These are phyloP conservation scores for Bovichtus diacanthus DNA, from an alignment of 2,797 vertebrate genomes.

Conservation along the genomic window DNA sequence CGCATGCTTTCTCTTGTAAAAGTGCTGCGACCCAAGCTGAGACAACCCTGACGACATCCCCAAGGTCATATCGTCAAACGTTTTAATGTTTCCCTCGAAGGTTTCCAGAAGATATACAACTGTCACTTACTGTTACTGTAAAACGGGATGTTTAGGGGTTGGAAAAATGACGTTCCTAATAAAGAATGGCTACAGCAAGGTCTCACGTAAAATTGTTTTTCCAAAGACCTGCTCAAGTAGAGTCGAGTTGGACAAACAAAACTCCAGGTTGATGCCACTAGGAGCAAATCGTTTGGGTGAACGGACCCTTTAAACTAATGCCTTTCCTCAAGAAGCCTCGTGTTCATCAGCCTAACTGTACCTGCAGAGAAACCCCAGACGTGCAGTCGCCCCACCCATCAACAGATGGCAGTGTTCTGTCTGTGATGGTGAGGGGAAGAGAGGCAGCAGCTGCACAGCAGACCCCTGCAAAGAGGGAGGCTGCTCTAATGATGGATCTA, in stretches of 20 bases:
- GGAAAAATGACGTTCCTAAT: no score
- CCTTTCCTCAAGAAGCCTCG: neutral
- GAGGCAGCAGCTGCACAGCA: slow-evolving; percentile 41
- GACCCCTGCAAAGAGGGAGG: slow-evolving; percentile 46
- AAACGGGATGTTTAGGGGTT: no score
- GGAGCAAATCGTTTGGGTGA: neutral
- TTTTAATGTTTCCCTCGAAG: no score
- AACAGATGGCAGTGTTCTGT: slow-evolving; percentile 85
- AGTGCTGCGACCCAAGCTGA: no score
- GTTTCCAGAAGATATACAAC: no score
- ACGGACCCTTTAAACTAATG: neutral
- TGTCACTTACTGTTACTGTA: no score
- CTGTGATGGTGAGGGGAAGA: slow-evolving; percentile 68
- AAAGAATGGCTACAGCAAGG: neutral
- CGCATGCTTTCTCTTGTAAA: no score
- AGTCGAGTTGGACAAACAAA: neutral
- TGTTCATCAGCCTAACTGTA: neutral
- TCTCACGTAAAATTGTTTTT: neutral
- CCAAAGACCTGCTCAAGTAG: neutral
- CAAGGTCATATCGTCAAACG: no score
- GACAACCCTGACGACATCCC: no score
- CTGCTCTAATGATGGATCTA: slow-evolving; percentile 64
- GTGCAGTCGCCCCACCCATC: slow-evolving; percentile 71
- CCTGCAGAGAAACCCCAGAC: slow-evolving; percentile 31
- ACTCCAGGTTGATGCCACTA: neutral